Base-by-base conservation (phyloP, 2,797 vertebrate genomes). In the Urocyon cinereoargenteus region DNA sequence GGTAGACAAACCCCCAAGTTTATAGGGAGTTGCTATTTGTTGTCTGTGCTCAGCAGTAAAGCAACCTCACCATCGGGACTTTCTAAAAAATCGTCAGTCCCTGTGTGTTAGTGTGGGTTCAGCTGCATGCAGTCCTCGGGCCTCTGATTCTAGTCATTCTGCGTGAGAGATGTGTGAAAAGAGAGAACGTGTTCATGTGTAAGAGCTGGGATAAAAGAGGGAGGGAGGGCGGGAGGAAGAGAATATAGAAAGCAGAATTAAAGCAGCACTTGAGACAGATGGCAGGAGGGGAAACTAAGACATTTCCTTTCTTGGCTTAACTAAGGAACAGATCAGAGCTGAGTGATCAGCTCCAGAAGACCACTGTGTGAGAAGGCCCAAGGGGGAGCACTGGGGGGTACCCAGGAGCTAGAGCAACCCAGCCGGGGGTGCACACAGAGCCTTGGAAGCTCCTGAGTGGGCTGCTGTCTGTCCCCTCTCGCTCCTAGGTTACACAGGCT, bases 331-430 rank as follows among this genome's bases (percentile, higher is more conserved):
- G 36, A 55, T 79, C 15, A 6, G 79, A 81, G 55, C 62, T 12
- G 31, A 59, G 90, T 64, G n/a, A 81, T 53, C 51, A 31, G 96
- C n/a, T 86, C 78, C 51, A 24, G 36, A 24, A 92, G 64, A 34
- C 11, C 12, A 4, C 61, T 70, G 21, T 19, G 21, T 18, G n/a
- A 12, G 45, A 22, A 18, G 4, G 13, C 16, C 5, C 19, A 4
- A 11, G 77, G 3, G 31, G 24, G 18, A 49, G 8, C 18, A 0
- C n/a, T n/a, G 11, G 0, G 0, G 18, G 31, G 62, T 68, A 26
- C 36, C 26, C 24, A 8, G 77, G 53, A 83, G 34, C 31, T 14
- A 4, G 1, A 26, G 34, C 34, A 62, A 11, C 24, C 18, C 61
- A 62, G 28, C 26, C 14, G 8, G 3, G 57, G 1, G n/a, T 6